phyloP scores from a whole-genome alignment of 2,113 vertebrate genomes.

The Morphnarchus princeps region DNA sequence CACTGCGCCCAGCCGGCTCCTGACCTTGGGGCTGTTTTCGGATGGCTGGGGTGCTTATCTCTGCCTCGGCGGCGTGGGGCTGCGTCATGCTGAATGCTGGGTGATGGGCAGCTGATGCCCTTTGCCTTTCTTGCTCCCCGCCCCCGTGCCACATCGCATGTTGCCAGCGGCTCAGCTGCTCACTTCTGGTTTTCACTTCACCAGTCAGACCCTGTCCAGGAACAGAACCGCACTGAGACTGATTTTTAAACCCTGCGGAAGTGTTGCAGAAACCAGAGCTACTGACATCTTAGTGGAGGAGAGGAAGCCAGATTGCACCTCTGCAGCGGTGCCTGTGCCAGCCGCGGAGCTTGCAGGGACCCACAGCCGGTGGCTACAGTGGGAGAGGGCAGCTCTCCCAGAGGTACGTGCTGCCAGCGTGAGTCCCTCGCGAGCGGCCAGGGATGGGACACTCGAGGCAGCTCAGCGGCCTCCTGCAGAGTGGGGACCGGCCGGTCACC shows the following conservation, averaged over 20 bases:
- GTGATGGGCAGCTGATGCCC: background rate
- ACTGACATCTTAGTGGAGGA: background rate
- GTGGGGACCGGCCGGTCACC: accelerated
- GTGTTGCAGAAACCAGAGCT: background rate
- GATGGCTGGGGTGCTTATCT: background rate
- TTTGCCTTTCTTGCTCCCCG: background rate
- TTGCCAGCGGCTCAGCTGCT: background rate
- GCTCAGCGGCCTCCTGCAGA: background rate
- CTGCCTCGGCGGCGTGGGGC: accelerated
- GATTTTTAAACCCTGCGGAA: background rate
- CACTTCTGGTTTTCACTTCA: background rate
- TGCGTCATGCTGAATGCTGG: accelerated
- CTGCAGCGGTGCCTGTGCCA: background rate
- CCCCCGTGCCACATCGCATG: accelerated
- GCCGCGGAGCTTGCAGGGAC: accelerated
- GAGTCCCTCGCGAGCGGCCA: accelerated
- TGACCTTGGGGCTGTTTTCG: background rate
- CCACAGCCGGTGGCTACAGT: accelerated
- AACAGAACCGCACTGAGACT: background rate
- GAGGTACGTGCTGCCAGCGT: background rate
- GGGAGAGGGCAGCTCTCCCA: background rate
- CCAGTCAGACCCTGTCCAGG: background rate
- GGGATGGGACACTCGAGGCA: accelerated
- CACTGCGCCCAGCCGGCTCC: background rate
- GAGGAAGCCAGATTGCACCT: background rate